Evolutionary conservation across 2,797 vertebrate genomes (phyloP).

Genomic region (Limosa lapponica): DNA sequence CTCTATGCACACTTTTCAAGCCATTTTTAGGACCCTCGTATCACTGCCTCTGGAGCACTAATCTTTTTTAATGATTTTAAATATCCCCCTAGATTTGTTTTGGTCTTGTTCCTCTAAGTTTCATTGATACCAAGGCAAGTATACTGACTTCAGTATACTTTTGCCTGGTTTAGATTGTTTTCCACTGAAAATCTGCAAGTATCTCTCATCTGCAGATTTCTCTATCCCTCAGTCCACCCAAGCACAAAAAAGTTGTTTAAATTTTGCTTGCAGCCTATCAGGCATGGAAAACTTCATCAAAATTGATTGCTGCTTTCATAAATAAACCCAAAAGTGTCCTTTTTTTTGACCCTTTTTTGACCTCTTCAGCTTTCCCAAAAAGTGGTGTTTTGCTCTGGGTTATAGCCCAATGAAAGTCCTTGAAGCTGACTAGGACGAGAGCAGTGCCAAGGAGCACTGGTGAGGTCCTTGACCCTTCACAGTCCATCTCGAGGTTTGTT

Average conservation of each 20-base stretch:
- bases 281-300: not conserved
- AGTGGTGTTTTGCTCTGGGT: not conserved
- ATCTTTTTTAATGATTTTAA: not conserved
- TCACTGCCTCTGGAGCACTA: not conserved
- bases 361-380: not conserved
- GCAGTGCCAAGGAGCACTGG: not conserved
- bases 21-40: not conserved
- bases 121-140: not conserved
- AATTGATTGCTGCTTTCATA: not conserved
- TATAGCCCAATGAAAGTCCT: not conserved
- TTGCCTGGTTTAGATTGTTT: not conserved
- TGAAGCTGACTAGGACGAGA: not conserved
- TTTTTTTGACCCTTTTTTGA: not conserved
- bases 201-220: not conserved
- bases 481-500: not conserved
- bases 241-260: not conserved
- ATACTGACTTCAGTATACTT: not conserved
- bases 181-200: not conserved
- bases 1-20: not conserved
- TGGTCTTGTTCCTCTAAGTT: not conserved
- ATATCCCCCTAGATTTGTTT: not conserved
- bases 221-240: not conserved
- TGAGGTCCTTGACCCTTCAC: not conserved
- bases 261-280: not conserved
- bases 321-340: not conserved